Base-by-base conservation (phyloP, 2,113 vertebrate genomes). In the Vidua macroura region DNA sequence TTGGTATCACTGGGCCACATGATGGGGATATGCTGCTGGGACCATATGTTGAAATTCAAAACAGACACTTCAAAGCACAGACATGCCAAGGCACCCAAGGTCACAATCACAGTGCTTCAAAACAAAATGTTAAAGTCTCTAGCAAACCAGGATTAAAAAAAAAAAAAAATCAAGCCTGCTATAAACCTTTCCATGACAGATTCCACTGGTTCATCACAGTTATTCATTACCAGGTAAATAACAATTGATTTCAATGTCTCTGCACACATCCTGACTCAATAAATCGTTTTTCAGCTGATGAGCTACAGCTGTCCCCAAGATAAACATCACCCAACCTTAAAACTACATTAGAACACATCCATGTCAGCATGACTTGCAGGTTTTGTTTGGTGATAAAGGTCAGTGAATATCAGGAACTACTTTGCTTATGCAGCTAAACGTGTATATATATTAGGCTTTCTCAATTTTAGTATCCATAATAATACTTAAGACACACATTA, bases 221-320 rank as follows among this genome's bases (percentile, higher is more conserved):
- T 95, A 95, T 33, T 96, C 64, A 93, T 87, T 92, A 91, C 51
- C 46, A 95, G 72, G 75, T 87, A 96, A 96, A 91, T 77, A 91
- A 83, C 30, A 87, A 25, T 66, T 90, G 56, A 93, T 96, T 95
- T 92, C 85, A 80, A 64, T 56, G 55, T 87, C 66, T 73, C 37
- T 7, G 6, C 10, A 60, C 31, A 73, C 4, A 30, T 60, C 68
- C 41, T 92, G 55, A 93, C 79, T 96, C 93, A 94, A 95, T 91
- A 97, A 97, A 94, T 70, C 2, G 1, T 82, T 94, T 74, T 56
- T 75, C 39, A 90, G 31, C 46, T 83, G 68, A 86, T 77, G 68
- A 95, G 59, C 63, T 94, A 59, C 83, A 83, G 84, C 83, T 93
- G 31, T 86, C 75, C 86, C 59, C 22, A 23, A 88, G 91, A 95